Base-by-base conservation (phyloP, 2,113 vertebrate genomes). In the Dasyprocta punctata region DNA sequence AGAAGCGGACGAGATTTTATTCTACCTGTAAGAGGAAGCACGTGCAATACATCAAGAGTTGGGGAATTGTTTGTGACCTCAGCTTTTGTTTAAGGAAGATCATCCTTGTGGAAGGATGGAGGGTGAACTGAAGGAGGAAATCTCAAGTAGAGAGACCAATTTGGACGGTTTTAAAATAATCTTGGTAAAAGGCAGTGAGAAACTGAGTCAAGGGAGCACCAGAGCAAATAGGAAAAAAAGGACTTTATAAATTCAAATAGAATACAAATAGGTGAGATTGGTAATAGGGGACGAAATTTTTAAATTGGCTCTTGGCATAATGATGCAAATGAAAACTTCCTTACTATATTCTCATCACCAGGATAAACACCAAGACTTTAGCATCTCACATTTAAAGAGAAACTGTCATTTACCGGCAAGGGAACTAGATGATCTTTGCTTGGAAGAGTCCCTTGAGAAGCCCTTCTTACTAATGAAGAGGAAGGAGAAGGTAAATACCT, bases 91-190 rank as follows among this genome's bases (percentile, higher is more conserved):
- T 95, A 71, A 87, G 8, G 49, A 87, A 89, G n/a, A 41, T 47
- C 38, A 49, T n/a, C 41, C 58, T 88, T 41, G 1, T 77, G 52
- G n/a, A 54, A 75, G 41, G 22, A 22, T 61, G 84, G 60, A 65
- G 38, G 63, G 13, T 71, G 11, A 8, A 77, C 54, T 60, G 19
- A 80, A 83, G n/a, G 56, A 86, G 60, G 22, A 85, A 82, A 26
- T 2, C 22, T 33, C 17, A 81, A 87, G 36, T 58, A 67, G 30
- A 92, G 26, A 91, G 5, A 86, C 47, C 54, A 80, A 60, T 92
- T 69, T 89, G 61, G 24, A 91, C 22, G 12, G 44, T n/a, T 14
- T 84, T 77, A 52, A 96, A 93, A 86, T 90, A 91, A 90, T 63
- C 87, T 52, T 85, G 61, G 20, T 90, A 5, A 96, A 85, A 81